Evolutionary conservation across 2,797 vertebrate species (phyloP), one percentile per base, ranked within the genome.

Genomic region (Acanthiza pusilla): DNA sequence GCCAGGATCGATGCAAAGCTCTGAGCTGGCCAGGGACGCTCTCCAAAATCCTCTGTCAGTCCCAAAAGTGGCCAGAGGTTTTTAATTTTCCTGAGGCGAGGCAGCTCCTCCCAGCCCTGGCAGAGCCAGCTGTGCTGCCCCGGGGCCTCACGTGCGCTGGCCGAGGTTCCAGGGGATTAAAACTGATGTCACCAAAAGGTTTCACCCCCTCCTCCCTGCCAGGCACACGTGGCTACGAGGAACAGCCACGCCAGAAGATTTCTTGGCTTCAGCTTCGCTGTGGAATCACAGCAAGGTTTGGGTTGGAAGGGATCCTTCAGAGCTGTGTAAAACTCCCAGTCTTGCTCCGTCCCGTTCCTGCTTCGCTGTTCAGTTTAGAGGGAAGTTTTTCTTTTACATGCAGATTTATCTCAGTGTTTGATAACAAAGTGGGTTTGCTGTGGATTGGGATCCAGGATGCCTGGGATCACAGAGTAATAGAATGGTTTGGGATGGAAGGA

Each of bases 281-380:
- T 10, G 79, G 63, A 63, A 63, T 22, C 78, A 17, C 43, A n/a
- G 50, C 50, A 38, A 29, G 71, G 9, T 76, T 63, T 70, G 79
- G 50, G 10, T 15, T 63, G 87, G 87, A 42, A 75, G 62, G 62
- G 55, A 68, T 61, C 78, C 55, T 18, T 3, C 2, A 6, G 77
- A 61, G 62, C 34, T 67, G 17, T 50, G 7, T 30, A 13, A 34
- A 77, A 42, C 38, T 71, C 73, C 5, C 2, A 6, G 0, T 18
- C n/a, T 9, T 7, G 5, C 77, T 72, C 77, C 0, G 3, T 13
- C 62, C 15, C 0, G 1, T 11, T 81, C 62, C 80, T 40, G 70
- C 23, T 3, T 36, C 0, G 0, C 16, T 10, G 20, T 0, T 66
- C 51, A 12, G 42, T 45, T 89, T 7, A 45, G 48, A 67, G 63